These are phyloP conservation scores for Dendrolimus houi DNA, from an alignment of 2,888 invertebrate genomes.

Conservation along the genomic window DNA sequence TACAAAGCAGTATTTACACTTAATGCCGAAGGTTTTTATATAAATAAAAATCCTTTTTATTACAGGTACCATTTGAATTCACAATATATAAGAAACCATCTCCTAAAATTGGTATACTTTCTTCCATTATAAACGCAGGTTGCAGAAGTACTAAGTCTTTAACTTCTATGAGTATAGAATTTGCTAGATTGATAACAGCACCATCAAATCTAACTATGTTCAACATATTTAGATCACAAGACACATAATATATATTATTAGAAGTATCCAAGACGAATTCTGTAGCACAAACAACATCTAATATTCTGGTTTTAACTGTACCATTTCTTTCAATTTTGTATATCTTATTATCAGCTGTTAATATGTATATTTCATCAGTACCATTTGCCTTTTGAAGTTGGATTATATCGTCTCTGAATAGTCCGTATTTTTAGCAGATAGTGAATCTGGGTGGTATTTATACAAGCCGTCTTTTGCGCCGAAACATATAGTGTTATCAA, in stretches of 20 bases:
- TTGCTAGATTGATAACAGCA: slow-evolving; percentile 4
- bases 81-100: slow-evolving; percentile 40
- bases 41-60: slow-evolving; percentile 40
- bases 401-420: slow-evolving; percentile 41
- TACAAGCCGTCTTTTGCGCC: slow-evolving; percentile 47
- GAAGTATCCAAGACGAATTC: slow-evolving; percentile 56
- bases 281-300: slow-evolving; percentile 31
- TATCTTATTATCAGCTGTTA: slow-evolving; percentile 33
- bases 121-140: slow-evolving; percentile 53
- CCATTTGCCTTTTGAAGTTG: slow-evolving; percentile 56
- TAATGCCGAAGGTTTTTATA: slow-evolving; percentile 37
- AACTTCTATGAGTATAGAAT: slow-evolving; percentile 36
- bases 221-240: slow-evolving; percentile 35
- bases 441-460: slow-evolving; percentile 33
- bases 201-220: slow-evolving; percentile 36
- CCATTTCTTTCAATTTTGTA: slow-evolving; percentile 41
- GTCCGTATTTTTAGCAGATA: slow-evolving; percentile 49
- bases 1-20: slow-evolving; percentile 52
- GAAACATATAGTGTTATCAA: slow-evolving; percentile 36
- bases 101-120: slow-evolving; percentile 45
- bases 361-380: slow-evolving; percentile 33
- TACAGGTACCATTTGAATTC: slow-evolving; percentile 40
- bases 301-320: slow-evolving; percentile 30
- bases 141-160: slow-evolving; percentile 34
- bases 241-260: slow-evolving; percentile 49